Evolutionary conservation across 1,140 invertebrate species (phyloP).

Genomic region (Lordiphosa stackelbergi): DNA sequence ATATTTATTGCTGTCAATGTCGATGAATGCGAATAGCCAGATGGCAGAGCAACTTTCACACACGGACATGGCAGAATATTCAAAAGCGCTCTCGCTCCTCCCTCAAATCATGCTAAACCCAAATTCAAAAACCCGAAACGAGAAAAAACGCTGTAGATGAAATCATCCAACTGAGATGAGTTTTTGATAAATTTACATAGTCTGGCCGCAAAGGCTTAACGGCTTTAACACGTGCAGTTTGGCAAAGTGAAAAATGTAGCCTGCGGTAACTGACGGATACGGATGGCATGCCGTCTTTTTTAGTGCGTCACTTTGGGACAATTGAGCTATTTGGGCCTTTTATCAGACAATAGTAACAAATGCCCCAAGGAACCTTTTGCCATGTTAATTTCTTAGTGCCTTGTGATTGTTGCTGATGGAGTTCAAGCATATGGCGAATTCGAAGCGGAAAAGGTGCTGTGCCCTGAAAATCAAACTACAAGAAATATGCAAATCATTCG

Average conservation of each 20-base stretch:
- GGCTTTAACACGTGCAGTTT: conserved; percentile 19
- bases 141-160: conserved; percentile 11
- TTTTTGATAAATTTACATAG: conserved; percentile 46
- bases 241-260: conserved; percentile 42
- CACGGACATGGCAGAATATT: conserved; percentile 1
- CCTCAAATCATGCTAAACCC: background rate
- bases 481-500: conserved; percentile 55
- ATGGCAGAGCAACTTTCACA: background rate
- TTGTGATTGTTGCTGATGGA: conserved; percentile 27
- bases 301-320: conserved; percentile 6
- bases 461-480: conserved; percentile 19
- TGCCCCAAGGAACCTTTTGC: conserved; percentile 22
- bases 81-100: too few species aligned
- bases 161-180: conserved; percentile 23
- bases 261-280: conserved; percentile 23
- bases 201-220: conserved; percentile 14
- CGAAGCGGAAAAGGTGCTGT: conserved; percentile 13
- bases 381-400: conserved; percentile 45
- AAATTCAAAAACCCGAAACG: conserved; percentile 7
- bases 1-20: conserved; percentile 51
- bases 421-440: conserved; percentile 20
- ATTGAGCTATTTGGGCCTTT: conserved; percentile 32
- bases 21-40: conserved; percentile 5
- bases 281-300: conserved; percentile 20
- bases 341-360: conserved; percentile 23